Percentiles rank a stretch among this genome's conserved stretches.
These are phyloP conservation scores for Elephantulus edwardii DNA, from an alignment of 2,113 vertebrate genomes.

Conservation along the genomic window DNA sequence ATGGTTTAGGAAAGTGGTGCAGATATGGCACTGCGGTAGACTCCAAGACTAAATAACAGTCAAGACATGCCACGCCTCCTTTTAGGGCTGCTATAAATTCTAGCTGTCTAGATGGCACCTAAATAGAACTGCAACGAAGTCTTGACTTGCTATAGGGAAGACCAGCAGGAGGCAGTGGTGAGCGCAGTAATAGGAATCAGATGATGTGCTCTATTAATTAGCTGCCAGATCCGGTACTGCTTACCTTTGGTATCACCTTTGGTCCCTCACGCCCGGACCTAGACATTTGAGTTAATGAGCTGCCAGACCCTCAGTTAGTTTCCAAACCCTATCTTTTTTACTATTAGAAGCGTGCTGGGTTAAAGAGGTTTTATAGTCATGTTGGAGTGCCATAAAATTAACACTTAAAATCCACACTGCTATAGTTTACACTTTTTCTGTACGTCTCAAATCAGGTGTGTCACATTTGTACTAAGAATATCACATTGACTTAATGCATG, in stretches of 20 bases:
- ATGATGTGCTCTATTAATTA: neutral
- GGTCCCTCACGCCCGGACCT: neutral
- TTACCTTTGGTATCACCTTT: neutral
- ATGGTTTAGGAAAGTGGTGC: no score
- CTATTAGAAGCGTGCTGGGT: conserved; percentile 66
- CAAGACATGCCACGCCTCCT: no score
- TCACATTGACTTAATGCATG: conserved; percentile 88
- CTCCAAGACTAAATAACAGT: no score
- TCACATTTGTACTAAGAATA: conserved; percentile 82
- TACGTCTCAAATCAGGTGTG: conserved; percentile 85
- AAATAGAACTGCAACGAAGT: neutral
- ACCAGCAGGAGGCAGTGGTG: neutral
- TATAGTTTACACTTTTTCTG: conserved; percentile 93
- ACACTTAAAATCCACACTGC: conserved; percentile 90
- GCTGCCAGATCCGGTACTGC: neutral
- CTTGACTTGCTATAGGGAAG: neutral
- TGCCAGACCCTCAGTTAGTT: neutral
- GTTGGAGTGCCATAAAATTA: conserved; percentile 88
- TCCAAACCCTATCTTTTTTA: no score
- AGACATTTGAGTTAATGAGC: neutral
- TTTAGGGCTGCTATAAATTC: no score
- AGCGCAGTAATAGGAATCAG: neutral
- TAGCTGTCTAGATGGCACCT: no score
- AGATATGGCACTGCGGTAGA: no score
- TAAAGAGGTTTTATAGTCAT: conserved; percentile 84